Evolutionary conservation across 2,113 vertebrate species (phyloP).

Genomic region (Puntigrus tetrazona): DNA sequence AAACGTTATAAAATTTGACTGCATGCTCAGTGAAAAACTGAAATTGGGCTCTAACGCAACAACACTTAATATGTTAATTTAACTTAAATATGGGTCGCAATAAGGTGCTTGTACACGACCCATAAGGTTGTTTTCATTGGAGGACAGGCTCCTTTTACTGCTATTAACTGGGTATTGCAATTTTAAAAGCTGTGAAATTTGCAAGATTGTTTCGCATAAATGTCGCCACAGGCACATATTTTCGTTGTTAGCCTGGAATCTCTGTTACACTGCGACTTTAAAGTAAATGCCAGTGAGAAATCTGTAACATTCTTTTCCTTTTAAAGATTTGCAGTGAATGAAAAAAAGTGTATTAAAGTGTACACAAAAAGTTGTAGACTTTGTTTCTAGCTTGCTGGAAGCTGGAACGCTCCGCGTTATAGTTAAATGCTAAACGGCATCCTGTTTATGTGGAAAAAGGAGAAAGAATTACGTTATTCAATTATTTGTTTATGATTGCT

Average conservation of each 20-base stretch:
- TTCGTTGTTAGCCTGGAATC: background rate
- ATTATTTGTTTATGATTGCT: background rate
- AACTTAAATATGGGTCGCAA: no score
- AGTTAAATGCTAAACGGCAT: background rate
- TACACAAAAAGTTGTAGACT: background rate
- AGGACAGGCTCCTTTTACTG: no score
- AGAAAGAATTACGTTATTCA: background rate
- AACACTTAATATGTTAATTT: no score
- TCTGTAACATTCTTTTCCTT: background rate
- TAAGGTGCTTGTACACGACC: no score
- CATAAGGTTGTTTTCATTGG: no score
- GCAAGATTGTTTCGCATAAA: background rate
- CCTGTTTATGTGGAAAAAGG: background rate
- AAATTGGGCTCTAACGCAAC: no score
- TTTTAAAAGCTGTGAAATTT: background rate
- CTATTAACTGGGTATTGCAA: background rate
- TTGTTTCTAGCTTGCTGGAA: background rate
- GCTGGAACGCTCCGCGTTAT: background rate
- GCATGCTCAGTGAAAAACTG: no score
- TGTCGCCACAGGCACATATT: no score
- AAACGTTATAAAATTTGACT: no score
- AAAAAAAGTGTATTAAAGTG: no score
- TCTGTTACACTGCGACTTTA: background rate
- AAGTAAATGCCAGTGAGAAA: background rate
- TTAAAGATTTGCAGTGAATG: background rate